These are phyloP conservation scores for Crocallis elinguaria DNA, from an alignment of 2,888 invertebrate genomes.

Conservation along the genomic window DNA sequence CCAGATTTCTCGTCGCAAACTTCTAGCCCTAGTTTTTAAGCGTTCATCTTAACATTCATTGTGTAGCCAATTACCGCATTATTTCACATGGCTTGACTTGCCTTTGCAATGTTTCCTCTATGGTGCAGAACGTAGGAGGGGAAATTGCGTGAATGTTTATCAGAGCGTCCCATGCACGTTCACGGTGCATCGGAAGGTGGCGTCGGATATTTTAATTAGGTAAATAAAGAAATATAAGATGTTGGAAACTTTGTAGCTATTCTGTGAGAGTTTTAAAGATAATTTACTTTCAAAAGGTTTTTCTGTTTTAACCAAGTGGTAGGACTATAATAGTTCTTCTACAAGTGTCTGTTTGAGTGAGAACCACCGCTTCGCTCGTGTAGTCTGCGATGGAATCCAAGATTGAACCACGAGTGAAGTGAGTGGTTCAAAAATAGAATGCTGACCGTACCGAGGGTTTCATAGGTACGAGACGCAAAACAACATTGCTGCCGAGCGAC, in stretches of 20 bases:
- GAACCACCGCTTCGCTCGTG: too few relatives aligned
- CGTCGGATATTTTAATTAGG: conserved; percentile 45
- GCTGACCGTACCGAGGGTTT: too few relatives aligned
- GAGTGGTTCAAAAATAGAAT: too few relatives aligned
- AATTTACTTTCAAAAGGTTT: too few relatives aligned
- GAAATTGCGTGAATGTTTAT: conserved; percentile 43
- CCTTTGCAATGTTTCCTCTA: conserved; percentile 35
- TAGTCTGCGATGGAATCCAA: too few relatives aligned
- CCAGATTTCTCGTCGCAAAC: conserved; percentile 52
- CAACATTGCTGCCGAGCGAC: too few relatives aligned
- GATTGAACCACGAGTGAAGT: too few relatives aligned
- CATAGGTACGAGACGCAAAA: too few relatives aligned
- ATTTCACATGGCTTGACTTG: conserved; percentile 38
- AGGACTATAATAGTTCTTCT: too few relatives aligned
- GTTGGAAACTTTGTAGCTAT: background rate
- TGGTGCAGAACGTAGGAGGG: conserved; percentile 22
- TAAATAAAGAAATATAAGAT: background rate
- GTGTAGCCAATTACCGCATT: conserved; percentile 48
- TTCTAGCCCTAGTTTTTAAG: conserved; percentile 57
- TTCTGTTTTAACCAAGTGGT: too few relatives aligned
- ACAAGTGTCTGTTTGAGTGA: too few relatives aligned
- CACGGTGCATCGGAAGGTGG: conserved; percentile 57
- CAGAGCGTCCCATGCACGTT: conserved; percentile 55
- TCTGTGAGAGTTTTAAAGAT: background rate
- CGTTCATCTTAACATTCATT: conserved; percentile 53